These are phyloP conservation scores for Conus ventricosus DNA, from an alignment of 1,140 invertebrate genomes.

Conservation along the genomic window DNA sequence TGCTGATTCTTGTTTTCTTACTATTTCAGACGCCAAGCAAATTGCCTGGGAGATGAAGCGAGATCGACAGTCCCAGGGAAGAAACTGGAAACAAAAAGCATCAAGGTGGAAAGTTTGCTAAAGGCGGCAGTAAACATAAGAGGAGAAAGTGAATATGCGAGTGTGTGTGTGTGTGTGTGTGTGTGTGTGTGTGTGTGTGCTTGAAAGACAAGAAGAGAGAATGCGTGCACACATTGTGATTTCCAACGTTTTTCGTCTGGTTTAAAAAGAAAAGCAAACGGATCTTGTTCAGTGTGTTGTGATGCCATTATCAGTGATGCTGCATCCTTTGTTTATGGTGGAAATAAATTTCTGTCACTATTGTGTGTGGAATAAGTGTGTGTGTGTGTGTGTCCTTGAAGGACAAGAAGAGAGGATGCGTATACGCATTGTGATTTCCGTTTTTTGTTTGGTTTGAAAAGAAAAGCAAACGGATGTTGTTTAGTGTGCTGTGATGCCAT, in stretches of 20 bases:
- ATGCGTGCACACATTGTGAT: constrained; percentile 17
- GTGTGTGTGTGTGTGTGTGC: constrained; percentile 34
- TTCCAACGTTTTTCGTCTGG: too few species aligned
- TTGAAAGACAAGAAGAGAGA: constrained; percentile 29
- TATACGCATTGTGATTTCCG: constrained; percentile 14
- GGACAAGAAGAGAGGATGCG: constrained; percentile 26
- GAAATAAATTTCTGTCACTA: background rate
- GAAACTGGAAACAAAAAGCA: constrained; percentile 45
- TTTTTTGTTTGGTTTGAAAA: background rate
- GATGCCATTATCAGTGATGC: too few species aligned
- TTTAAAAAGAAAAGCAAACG: too few species aligned
- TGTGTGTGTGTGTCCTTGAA: constrained; percentile 36
- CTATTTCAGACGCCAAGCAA: constrained; percentile 62
- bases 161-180: constrained; percentile 40
- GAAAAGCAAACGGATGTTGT: background rate
- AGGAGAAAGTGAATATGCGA: constrained; percentile 20
- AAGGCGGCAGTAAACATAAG: background rate
- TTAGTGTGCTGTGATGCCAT: background rate
- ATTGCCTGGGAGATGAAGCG: constrained; percentile 64
- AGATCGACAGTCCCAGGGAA: constrained; percentile 54
- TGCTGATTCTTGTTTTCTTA: background rate
- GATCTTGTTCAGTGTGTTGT: too few species aligned
- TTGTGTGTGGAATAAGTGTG: constrained; percentile 36
- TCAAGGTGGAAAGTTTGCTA: background rate
- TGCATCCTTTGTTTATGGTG: too few species aligned